A percentile compares a stretch with the other conserved stretches of the same genome.
These are phyloP conservation scores for Barypeithes pellucidus DNA, from an alignment of 2,888 invertebrate genomes.

Conservation along the genomic window DNA sequence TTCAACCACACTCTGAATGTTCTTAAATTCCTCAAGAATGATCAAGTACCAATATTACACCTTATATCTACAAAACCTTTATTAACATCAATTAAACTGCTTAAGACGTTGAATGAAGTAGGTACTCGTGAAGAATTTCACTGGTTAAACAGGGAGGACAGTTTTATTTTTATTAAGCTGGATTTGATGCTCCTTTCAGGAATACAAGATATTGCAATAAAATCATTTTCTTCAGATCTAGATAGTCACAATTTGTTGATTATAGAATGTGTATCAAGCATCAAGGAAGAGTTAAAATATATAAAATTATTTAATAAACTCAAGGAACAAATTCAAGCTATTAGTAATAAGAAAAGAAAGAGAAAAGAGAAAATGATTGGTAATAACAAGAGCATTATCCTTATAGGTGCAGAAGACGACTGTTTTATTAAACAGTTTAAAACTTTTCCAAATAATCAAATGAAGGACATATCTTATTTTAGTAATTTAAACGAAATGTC, in stretches of 20 bases:
- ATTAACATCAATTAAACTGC: conserved; percentile 1
- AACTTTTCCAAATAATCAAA: no score
- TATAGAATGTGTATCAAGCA: background rate
- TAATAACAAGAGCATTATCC: conserved; percentile 14
- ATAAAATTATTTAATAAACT: background rate
- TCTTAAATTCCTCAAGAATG: background rate
- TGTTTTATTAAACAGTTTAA: no score
- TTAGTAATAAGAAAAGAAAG: no score
- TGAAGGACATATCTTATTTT: background rate
- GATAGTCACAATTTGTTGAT: conserved; percentile 23
- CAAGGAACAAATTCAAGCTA: background rate
- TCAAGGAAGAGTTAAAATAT: background rate
- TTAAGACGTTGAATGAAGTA: background rate
- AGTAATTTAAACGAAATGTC: conserved; percentile 1
- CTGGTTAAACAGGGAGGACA: conserved; percentile 11
- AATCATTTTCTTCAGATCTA: conserved; percentile 25
- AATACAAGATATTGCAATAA: no score
- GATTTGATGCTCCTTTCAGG: no score
- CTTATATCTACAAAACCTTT: no score
- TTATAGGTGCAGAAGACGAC: background rate
- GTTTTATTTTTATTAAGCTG: conserved; percentile 29
- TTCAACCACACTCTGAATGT: conserved; percentile 15
- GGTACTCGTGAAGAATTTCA: background rate
- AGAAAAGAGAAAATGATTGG: no score
- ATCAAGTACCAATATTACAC: background rate